Evolutionary conservation across 2,113 vertebrate genomes (phyloP), one percentile per base, ranked within the genome.

Genomic region (Silurus asotus): DNA sequence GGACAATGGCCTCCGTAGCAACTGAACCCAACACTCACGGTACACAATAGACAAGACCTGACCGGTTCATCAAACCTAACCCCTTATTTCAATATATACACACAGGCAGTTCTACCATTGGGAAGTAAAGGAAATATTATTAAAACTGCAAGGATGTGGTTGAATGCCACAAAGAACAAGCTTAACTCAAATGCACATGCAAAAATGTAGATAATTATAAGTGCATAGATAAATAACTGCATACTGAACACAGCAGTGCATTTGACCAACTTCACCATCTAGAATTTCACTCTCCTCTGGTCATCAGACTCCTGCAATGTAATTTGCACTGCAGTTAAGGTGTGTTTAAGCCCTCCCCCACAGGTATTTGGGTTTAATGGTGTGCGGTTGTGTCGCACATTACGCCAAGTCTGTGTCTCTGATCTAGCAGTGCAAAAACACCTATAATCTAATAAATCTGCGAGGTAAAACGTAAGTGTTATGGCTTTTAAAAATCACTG

Each of bases 1-100:
- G 20, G 13, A 90, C 87, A 88, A 88, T 85, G 79, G 89, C 82
- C 48, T 86, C 86, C 83, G 61, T 82, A 85, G 83, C 62, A 89
- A 89, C 87, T 53, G 78, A 84, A 20, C 45, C 28, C 59, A 61
- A 56, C 76, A 75, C 20, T n/a, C n/a, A 84, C 64, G 37, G 84
- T n/a, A 83, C 28, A 86, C 78, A 86, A 58, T 55, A 77, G 86
- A 65, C 91, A 89, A 87, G 88, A 89, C 69, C 86, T 23, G 76
- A 88, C 90, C 82, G 78, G 89, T 74, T 82, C 72, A 79, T 49
- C 23, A 79, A 58, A 89, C 76, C 82, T 74, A 87, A 62, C 74
- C 64, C n/a, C 56, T 76, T 64, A 87, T 86, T 86, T 79, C 59
- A 78, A 67, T 56, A 59, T 48, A 80, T n/a, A 70, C 51, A 76